phyloP scores from a whole-genome alignment of 2,113 vertebrate genomes.

The Rhinoderma darwinii region DNA sequence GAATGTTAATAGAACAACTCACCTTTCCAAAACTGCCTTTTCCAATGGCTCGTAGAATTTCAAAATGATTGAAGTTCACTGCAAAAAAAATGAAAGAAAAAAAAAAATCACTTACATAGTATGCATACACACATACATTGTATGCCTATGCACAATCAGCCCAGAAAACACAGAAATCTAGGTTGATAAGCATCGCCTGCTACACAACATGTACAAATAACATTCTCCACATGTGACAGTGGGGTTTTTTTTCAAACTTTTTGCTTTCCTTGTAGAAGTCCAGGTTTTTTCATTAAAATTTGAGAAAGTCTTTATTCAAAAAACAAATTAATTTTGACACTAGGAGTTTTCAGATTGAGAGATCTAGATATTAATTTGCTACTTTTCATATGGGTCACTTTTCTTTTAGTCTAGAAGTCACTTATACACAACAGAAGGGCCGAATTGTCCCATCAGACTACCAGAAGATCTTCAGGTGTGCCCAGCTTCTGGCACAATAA shows the following conservation, averaged over 20 bases:
- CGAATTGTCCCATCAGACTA: too few species aligned
- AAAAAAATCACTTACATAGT: background rate
- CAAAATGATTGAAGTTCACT: conserved; percentile 98
- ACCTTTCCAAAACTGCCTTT: conserved; percentile 99
- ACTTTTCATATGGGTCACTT: background rate
- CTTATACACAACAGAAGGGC: too few species aligned
- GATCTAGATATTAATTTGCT: background rate
- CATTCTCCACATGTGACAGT: background rate
- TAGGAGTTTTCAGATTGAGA: background rate
- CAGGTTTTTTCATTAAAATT: too few species aligned
- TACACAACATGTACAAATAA: background rate
- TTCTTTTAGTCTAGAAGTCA: too few species aligned
- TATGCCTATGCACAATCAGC: background rate
- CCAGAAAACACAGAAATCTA: background rate
- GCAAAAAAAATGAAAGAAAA: conserved; percentile 57
- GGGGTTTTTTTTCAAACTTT: background rate
- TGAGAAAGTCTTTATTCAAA: background rate
- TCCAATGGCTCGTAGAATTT: conserved; percentile 95
- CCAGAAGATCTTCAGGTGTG: too few species aligned
- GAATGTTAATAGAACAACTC: conserved; percentile 61
- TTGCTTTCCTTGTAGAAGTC: too few species aligned
- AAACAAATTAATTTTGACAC: background rate
- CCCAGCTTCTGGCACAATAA: too few species aligned
- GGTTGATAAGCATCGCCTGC: background rate
- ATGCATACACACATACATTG: background rate